phyloP scores from a whole-genome alignment of 2,797 vertebrate genomes.

The Onychomys torridus region DNA sequence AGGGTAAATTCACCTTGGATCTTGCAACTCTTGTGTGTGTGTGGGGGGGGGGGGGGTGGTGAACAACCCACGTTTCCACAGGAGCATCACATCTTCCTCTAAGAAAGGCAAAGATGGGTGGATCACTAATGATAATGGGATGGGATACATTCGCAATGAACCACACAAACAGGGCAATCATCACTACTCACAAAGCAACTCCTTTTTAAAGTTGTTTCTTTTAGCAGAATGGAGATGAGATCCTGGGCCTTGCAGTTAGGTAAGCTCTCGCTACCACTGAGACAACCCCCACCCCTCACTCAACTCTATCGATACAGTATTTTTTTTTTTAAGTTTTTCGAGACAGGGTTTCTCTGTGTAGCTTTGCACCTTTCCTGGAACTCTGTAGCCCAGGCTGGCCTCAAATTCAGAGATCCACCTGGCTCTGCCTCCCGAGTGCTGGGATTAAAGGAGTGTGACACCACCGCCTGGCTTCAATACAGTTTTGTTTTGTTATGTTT shows the following conservation, averaged over 20 bases:
- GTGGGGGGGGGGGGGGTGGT: no score
- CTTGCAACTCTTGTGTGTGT: background rate
- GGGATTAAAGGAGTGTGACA: no score
- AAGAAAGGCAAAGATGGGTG: conserved; percentile 1
- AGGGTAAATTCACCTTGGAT: conserved; percentile 43
- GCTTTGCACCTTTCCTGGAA: no score
- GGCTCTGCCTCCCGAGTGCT: no score
- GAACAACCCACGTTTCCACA: background rate
- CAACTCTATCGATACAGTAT: background rate
- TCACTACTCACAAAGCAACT: conserved; percentile 38
- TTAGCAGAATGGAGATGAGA: background rate
- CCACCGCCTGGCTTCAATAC: no score
- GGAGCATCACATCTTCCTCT: background rate
- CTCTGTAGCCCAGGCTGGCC: no score
- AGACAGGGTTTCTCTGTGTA: no score
- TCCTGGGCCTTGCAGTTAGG: background rate
- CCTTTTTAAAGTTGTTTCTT: background rate
- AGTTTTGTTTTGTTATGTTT: no score
- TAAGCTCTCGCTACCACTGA: background rate
- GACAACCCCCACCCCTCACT: background rate
- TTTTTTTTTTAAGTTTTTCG: no score
- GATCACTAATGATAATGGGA: background rate
- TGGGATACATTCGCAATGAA: background rate
- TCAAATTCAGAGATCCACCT: no score
- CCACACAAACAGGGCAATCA: conserved; percentile 17